Percentiles rank a stretch among this genome's conserved stretches.
phyloP scores from a whole-genome alignment of 1,140 invertebrate species.

The Rhagoletis pomonella region DNA sequence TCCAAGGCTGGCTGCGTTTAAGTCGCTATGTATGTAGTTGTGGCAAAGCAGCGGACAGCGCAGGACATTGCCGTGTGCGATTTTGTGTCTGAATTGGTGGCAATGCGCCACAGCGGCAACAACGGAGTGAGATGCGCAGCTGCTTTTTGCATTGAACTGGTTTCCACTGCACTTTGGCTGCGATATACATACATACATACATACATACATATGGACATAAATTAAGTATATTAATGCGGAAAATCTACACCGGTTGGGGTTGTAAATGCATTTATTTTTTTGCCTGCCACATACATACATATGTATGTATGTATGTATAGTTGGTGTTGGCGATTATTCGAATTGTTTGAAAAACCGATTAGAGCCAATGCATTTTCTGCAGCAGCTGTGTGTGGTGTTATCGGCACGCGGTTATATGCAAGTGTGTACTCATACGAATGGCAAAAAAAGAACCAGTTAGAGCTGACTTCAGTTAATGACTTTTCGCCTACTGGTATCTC shows the following conservation, averaged over 20 bases:
- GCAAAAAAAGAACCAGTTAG: no score
- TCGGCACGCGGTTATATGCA: not conserved
- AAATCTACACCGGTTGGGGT: conserved; percentile 27
- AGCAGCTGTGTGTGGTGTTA: conserved; percentile 20
- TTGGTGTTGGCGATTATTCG: not conserved
- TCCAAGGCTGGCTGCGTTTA: not conserved
- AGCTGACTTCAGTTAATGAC: not conserved
- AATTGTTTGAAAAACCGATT: not conserved
- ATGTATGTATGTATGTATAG: not conserved
- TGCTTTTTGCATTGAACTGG: not conserved
- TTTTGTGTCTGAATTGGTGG: not conserved
- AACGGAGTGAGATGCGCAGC: conserved; percentile 16
- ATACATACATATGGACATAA: not conserved
- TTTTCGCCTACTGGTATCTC: no score
- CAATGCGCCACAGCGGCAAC: not conserved
- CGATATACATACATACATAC: not conserved
- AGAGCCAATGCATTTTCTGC: not conserved
- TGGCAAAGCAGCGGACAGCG: not conserved
- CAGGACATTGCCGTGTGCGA: not conserved
- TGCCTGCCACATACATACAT: not conserved
- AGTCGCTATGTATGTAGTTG: not conserved
- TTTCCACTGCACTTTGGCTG: conserved; percentile 24
- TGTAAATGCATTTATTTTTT: conserved; percentile 7
- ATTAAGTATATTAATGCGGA: conserved; percentile 42
- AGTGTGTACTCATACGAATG: not conserved